A percentile compares a stretch with the other conserved stretches of the same genome.
Conservation (phyloP, 2,113 vertebrate species). For the Aphyosemion australe region DNA sequence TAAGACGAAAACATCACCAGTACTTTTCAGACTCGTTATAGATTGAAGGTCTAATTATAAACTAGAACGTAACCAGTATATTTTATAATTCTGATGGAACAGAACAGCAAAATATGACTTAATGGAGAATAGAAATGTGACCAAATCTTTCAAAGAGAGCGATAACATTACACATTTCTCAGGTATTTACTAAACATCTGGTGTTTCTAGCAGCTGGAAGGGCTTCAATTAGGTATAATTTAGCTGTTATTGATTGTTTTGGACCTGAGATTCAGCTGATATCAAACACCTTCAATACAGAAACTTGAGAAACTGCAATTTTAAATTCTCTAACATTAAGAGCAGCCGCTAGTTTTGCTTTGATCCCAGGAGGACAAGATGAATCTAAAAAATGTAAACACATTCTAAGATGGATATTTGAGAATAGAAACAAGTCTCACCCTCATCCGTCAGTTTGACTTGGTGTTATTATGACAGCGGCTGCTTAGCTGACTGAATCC, state of each 20-base stretch:
- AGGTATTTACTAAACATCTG: no score
- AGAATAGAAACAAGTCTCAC: neutral
- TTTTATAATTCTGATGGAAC: no score
- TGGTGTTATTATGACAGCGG: conserved; percentile 1
- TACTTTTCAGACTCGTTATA: no score
- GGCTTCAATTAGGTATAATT: neutral
- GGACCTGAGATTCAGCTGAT: neutral
- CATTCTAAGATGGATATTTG: neutral
- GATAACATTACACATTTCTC: no score
- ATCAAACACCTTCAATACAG: neutral
- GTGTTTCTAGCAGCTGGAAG: no score
- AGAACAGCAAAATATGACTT: no score
- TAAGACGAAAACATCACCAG: no score
- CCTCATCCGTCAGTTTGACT: neutral
- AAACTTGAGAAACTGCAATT: neutral
- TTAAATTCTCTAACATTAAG: neutral
- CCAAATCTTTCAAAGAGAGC: no score
- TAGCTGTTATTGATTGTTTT: neutral
- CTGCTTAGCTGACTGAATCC: conserved; percentile 7
- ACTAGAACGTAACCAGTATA: no score
- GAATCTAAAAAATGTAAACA: conserved; percentile 3
- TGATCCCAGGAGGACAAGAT: neutral
- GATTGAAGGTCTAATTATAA: no score
- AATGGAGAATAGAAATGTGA: no score
- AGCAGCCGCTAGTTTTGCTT: neutral